Percentiles rank a stretch among this genome's conserved stretches.
phyloP scores from a whole-genome alignment of 2,797 vertebrate species.

The Emydoidea blandingii region DNA sequence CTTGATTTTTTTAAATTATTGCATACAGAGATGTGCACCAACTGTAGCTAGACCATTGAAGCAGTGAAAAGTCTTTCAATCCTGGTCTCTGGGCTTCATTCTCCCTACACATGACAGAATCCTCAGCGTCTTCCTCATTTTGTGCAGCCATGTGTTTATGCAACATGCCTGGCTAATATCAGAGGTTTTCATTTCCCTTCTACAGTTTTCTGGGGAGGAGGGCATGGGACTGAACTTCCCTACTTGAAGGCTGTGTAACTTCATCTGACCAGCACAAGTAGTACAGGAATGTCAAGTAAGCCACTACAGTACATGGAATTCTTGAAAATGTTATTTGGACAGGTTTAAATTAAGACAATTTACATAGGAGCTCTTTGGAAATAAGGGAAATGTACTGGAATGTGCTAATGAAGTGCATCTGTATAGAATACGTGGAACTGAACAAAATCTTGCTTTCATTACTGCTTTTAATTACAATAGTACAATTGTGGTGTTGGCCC shows the following conservation, averaged over 20 bases:
- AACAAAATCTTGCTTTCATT: slow-evolving; percentile 15
- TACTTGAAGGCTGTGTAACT: neutral
- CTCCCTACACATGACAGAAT: neutral
- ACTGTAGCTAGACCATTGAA: neutral
- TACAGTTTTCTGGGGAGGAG: neutral
- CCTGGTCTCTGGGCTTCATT: neutral
- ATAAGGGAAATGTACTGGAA: neutral
- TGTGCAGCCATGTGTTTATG: neutral
- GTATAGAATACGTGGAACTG: neutral
- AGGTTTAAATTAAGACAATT: neutral
- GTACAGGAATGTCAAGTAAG: neutral
- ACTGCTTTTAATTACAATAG: neutral
- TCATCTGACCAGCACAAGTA: neutral
- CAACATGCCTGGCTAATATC: neutral
- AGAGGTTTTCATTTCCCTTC: neutral
- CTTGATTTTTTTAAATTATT: neutral
- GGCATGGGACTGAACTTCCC: neutral
- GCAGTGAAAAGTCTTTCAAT: neutral
- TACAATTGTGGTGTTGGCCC: neutral
- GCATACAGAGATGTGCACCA: neutral
- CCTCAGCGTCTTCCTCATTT: neutral
- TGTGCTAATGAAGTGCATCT: neutral
- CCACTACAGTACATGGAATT: neutral
- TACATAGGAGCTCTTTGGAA: neutral
- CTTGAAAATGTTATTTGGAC: slow-evolving; percentile 14